Conservation (phyloP, 2,113 vertebrate species). For the Istiophorus platypterus region DNA sequence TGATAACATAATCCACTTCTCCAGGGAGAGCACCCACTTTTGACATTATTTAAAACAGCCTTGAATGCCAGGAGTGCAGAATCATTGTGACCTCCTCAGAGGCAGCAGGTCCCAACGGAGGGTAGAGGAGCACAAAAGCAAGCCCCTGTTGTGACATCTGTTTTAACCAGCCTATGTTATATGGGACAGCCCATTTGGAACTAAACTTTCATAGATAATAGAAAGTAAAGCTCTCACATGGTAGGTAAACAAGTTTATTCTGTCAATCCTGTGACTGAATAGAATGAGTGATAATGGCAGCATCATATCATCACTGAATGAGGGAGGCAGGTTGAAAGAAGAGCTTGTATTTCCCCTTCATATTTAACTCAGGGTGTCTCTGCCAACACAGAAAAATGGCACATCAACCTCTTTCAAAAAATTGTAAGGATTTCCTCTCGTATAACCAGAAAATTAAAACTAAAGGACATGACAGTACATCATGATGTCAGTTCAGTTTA, state of each 20-base stretch:
- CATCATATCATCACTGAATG: conserved; percentile 4
- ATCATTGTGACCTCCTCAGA: conserved; percentile 24
- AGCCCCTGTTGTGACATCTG: background rate
- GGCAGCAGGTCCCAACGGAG: conserved; percentile 19
- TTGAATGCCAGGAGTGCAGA: background rate
- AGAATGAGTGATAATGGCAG: background rate
- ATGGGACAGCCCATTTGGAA: background rate
- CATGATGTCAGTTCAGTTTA: background rate
- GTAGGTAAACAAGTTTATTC: conserved; percentile 16
- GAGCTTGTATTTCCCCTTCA: background rate
- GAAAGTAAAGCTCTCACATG: background rate
- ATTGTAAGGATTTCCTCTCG: background rate
- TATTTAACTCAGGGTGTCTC: background rate
- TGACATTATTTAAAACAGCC: conserved; percentile 38
- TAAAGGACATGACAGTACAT: background rate
- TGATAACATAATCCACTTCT: conserved; percentile 40
- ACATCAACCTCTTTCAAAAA: background rate
- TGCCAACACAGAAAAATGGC: background rate
- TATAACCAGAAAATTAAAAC: conserved; percentile 7
- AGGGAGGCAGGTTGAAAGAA: background rate
- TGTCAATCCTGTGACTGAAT: conserved; percentile 11
- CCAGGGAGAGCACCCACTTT: conserved; percentile 18
- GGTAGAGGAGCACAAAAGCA: background rate
- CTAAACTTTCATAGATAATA: background rate
- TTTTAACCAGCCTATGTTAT: background rate